These are phyloP conservation scores for Sclerodermus sp. DNA, from an alignment of 2,888 invertebrate species.

Conservation along the genomic window DNA sequence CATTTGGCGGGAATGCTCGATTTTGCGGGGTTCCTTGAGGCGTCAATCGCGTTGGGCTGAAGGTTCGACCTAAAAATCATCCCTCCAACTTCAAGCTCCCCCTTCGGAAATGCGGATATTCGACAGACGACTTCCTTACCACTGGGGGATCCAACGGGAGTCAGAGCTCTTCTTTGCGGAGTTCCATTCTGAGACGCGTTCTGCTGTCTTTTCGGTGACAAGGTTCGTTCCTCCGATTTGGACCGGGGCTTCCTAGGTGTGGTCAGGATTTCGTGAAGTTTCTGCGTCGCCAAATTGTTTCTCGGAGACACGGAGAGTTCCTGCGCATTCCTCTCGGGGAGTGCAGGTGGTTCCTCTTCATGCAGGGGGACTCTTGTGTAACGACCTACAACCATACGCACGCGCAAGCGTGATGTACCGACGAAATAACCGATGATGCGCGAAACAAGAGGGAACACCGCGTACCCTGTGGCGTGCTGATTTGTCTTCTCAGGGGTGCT, in stretches of 20 bases:
- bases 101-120: too few relatives aligned
- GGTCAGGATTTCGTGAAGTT: conserved; percentile 72
- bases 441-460: neutral
- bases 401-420: too few relatives aligned
- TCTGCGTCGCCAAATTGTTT: conserved; percentile 74
- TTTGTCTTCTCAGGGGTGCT: conserved; percentile 26
- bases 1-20: conserved; percentile 35
- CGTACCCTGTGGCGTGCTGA: conserved; percentile 40
- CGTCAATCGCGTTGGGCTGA: conserved; percentile 30
- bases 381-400: conserved; percentile 48
- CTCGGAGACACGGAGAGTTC: conserved; percentile 52
- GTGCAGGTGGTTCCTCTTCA: conserved; percentile 52
- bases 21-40: conserved; percentile 36
- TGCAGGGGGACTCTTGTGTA: conserved; percentile 50
- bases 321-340: conserved; percentile 41
- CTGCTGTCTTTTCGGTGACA: conserved; percentile 46
- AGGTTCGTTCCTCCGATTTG: conserved; percentile 47
- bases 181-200: conserved; percentile 45
- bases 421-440: neutral
- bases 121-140: conserved; percentile 31
- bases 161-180: conserved; percentile 58
- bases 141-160: conserved; percentile 51
- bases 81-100: too few relatives aligned
- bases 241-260: conserved; percentile 68
- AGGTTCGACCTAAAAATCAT: conserved; percentile 22